Conservation (phyloP, 2,113 vertebrate species). For the Ariopsis seemanni region DNA sequence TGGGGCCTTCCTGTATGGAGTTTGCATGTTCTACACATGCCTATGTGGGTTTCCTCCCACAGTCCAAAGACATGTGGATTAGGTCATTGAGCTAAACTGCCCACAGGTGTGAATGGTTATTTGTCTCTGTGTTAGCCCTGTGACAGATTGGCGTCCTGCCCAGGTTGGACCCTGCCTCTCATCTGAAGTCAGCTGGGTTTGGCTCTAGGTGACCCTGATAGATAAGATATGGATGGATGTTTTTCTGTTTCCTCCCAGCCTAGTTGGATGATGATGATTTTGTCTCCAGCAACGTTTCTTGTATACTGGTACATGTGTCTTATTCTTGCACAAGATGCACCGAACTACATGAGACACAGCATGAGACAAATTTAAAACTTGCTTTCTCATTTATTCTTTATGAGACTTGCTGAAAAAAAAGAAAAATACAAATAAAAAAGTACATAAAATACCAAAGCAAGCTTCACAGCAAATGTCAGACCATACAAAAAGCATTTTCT, state of each 20-base stretch:
- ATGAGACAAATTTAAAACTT: slow-evolving; percentile 30
- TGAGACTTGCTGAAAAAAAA: slow-evolving; percentile 78
- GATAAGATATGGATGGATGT: no score
- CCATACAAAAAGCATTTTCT: slow-evolving; percentile 48
- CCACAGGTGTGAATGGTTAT: no score
- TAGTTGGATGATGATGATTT: neutral
- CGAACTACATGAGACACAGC: neutral
- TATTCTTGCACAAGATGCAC: neutral
- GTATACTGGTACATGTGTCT: neutral
- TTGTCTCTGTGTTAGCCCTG: no score
- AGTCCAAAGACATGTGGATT: no score
- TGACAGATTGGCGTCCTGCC: no score
- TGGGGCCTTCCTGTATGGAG: no score
- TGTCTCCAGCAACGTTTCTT: neutral
- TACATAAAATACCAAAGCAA: slow-evolving; percentile 69
- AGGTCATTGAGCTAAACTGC: no score
- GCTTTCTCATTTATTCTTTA: slow-evolving; percentile 74
- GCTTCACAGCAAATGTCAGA: slow-evolving; percentile 57
- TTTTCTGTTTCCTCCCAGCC: neutral
- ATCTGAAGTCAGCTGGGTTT: no score
- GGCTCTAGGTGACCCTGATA: no score
- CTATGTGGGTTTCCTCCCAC: no score
- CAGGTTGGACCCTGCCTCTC: no score
- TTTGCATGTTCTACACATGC: no score
- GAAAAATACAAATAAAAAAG: slow-evolving; percentile 9